Base-by-base conservation (phyloP, 2,888 invertebrate species). In the Aleiodes testaceus region DNA sequence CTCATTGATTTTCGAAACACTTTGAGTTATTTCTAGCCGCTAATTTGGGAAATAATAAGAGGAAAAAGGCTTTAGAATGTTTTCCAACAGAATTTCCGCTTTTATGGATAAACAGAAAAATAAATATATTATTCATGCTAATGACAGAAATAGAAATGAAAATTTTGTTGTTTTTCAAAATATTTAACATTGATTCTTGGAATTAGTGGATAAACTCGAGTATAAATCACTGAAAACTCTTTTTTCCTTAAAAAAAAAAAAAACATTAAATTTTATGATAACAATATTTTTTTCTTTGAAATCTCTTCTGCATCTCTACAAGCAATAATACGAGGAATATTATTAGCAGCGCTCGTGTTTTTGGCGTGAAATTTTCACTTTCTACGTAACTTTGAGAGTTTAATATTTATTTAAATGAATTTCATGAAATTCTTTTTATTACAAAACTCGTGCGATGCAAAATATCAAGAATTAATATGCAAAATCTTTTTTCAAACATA, bases 351-450 rank as follows among this genome's bases (percentile, higher is more conserved):
- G 53, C 26, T 26, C 53, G 14, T 22, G 53, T 53, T 53, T 53
- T 53, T 30, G 53, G 26, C 53, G 53, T 69, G 47, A 53, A 45
- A 66, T 53, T 53, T 55, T 55, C 67, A 71, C 66, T 52, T 45
- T 47, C 59, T 61, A 42, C 9, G 26, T 30, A 53, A 26, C 30
- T 12, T 36, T 5, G 30, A 30, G n/a, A 22, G 14, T 53, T 14
- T 30, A 36, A 36, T 36, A 9, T 36, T 36, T 36, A 36, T 36
- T 36, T 36, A 36, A 36, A 36, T 36, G 36, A 36, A 14, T 44
- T 16, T 16, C 14, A 63, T 12, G 20, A 36, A n/a, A 26, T 50
- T 49, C 22, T 30, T 18, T 5, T 42, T 36, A 63, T 63, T 3
- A 30, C 30, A 45, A 36, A 44, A 30, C 49, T 59, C 30, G 12